phyloP scores from a whole-genome alignment of 2,797 vertebrate genomes.

The Galago senegalensis region DNA sequence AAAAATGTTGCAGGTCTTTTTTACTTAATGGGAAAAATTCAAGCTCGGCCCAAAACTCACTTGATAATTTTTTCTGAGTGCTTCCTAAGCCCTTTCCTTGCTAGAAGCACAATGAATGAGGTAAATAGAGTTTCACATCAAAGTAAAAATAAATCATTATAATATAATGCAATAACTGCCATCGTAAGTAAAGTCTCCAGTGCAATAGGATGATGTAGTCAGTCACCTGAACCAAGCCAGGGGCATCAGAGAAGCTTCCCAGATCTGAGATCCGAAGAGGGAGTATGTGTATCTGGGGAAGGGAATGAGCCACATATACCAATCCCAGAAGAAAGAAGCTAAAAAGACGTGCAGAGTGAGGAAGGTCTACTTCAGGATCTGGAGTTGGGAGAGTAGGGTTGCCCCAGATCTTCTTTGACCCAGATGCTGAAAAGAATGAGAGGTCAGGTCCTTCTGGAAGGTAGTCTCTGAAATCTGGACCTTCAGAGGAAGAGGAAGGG shows the following conservation, averaged over 20 bases:
- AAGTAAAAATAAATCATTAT: not conserved
- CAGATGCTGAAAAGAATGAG: not conserved
- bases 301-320: not conserved
- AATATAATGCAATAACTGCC: not conserved
- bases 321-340: not conserved
- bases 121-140: not conserved
- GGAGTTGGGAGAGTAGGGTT: not conserved
- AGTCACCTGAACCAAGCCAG: not conserved
- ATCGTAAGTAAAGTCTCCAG: not conserved
- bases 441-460: not conserved
- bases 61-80: not conserved
- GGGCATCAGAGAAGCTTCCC: not conserved
- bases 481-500: not conserved
- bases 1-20: not conserved
- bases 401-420: no score
- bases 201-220: not conserved
- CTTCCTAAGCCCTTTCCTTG: not conserved
- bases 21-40: not conserved
- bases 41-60: not conserved
- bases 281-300: not conserved
- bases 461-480: not conserved
- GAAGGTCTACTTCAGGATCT: not conserved
- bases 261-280: not conserved
- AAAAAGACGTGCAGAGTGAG: not conserved
- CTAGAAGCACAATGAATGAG: not conserved